Conservation (phyloP, 2,888 invertebrate species). For the Leucania comma region DNA sequence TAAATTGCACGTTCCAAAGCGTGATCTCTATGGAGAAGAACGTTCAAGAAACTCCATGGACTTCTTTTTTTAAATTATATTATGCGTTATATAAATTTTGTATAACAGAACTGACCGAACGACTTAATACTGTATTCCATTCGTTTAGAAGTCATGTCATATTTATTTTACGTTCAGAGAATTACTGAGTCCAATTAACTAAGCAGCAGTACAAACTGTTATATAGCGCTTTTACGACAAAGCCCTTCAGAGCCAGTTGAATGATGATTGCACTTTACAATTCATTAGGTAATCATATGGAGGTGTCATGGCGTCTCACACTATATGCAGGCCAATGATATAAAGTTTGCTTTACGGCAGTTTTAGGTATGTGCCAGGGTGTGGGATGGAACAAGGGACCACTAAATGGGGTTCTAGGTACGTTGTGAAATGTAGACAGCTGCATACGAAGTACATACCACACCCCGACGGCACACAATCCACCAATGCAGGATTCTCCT, state of each 20-base stretch:
- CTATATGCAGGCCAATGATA: slow-evolving; percentile 46
- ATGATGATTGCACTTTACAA: slow-evolving; percentile 57
- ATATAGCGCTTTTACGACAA: slow-evolving; percentile 33
- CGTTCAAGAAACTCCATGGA: no score
- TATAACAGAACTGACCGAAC: no score
- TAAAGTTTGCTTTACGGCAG: slow-evolving; percentile 45
- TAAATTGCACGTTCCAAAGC: no score
- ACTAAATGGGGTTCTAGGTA: background rate
- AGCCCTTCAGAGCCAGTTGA: slow-evolving; percentile 37
- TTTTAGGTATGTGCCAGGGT: slow-evolving; percentile 10
- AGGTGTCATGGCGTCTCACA: slow-evolving; percentile 3
- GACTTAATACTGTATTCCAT: background rate
- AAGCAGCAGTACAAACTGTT: slow-evolving; percentile 30
- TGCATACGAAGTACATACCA: background rate
- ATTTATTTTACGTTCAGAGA: background rate
- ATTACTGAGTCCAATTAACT: slow-evolving; percentile 22
- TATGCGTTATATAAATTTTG: no score
- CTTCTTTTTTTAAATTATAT: no score
- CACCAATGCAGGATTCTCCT: no score
- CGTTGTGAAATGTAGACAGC: no score
- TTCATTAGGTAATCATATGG: slow-evolving; percentile 39
- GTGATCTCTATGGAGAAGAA: no score
- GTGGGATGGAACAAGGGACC: background rate
- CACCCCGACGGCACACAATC: background rate
- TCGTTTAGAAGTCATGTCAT: background rate